Conservation (phyloP, 2,797 vertebrate genomes). For the Gymnothorax reevesii region DNA sequence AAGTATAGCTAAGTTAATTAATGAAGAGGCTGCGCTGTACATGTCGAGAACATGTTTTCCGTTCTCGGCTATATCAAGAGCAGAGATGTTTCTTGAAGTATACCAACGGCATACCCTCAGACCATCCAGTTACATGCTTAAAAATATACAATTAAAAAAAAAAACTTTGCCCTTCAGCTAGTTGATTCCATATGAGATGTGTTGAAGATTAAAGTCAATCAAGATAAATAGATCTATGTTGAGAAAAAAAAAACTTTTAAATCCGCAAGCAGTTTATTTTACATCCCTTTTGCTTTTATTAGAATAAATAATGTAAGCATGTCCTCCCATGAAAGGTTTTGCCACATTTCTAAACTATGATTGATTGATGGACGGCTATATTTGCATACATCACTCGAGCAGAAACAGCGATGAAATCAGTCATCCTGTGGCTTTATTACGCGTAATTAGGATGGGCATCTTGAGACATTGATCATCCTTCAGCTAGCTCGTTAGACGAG, state of each 20-base stretch:
- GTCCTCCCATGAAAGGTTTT: neutral
- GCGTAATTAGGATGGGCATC: neutral
- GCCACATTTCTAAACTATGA: neutral
- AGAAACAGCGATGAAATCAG: neutral
- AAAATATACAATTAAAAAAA: neutral
- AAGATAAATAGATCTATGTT: neutral
- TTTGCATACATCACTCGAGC: constrained; percentile 18
- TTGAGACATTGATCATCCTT: constrained; percentile 12
- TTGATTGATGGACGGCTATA: neutral
- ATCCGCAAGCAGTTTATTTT: neutral
- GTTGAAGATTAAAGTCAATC: constrained; percentile 3
- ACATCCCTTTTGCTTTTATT: neutral
- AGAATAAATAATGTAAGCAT: neutral
- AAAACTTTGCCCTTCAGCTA: neutral
- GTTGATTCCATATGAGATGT: neutral
- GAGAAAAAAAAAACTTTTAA: neutral
- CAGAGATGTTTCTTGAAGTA: neutral
- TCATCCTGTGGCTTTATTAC: constrained; percentile 4
- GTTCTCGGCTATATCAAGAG: neutral
- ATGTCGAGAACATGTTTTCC: neutral
- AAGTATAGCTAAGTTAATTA: neutral
- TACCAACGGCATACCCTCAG: neutral
- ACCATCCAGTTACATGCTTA: constrained; percentile 1
- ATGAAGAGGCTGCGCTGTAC: neutral
- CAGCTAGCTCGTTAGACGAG: constrained; percentile 1